Evolutionary conservation across 2,113 vertebrate species (phyloP), one percentile per base, ranked within the genome.

Genomic region (Coturnix japonica): DNA sequence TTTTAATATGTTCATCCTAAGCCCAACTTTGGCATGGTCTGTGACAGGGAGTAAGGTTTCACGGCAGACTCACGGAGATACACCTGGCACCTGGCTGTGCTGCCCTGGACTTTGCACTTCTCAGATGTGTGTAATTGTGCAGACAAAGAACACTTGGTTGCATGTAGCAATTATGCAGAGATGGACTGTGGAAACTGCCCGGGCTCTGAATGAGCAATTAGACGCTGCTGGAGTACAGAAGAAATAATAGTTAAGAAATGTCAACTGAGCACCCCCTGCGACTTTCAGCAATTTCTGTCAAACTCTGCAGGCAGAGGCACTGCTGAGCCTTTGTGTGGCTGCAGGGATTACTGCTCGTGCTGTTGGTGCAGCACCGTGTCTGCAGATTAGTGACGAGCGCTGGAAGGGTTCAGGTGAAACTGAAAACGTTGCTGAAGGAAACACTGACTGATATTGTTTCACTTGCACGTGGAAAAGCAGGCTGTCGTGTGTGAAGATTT

Each of bases 251-350:
- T 43, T 63, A 20, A 41, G 81, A 89, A 95, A 95, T 63, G 81
- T 82, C 94, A 85, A 0, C 28, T 35, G 75, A 46, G 72, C 82
- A 22, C 51, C 76, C 75, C 51, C 60, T 70, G 9, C 0, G 64
- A 79, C 46, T 46, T 6, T 37, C 20, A 67, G 51, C 3, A 14
- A 23, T 91, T 89, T 79, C 84, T 85, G 89, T 54, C 85, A n/a
- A 25, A 39, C 67, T 69, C 65, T 46, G 59, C 94, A 73, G 94
- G 91, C 91, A 85, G 91, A 9, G 81, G 87, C 91, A 91, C 91
- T 89, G 91, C 94, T 80, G 95, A 87, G 93, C 91, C 81, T 94
- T 89, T 89, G 81, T 91, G 4, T 0, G 14, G 2, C 70, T 67
- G 7, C 10, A 8, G 57, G 49, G 82, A 73, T 73, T 51, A 56